A percentile compares a stretch with the other conserved stretches of the same genome.
These are phyloP conservation scores for Siderastrea siderea DNA, from an alignment of 92 coral and sea anemone genomes.

Conservation along the genomic window DNA sequence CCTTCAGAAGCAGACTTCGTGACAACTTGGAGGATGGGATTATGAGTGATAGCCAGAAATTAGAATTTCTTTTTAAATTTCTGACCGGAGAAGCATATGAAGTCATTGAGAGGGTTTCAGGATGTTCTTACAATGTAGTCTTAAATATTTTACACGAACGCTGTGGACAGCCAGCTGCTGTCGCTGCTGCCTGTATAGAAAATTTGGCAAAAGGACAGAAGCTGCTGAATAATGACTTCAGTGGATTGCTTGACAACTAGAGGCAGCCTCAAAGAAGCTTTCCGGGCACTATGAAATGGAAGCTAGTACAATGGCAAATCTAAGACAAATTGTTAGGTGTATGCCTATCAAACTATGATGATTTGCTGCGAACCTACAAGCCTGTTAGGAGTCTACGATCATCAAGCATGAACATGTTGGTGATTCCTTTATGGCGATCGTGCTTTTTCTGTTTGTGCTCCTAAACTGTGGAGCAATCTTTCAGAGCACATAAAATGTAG, in stretches of 20 bases:
- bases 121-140: slow-evolving; percentile 60
- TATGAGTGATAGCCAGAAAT: slow-evolving; percentile 53
- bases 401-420: too few relatives aligned
- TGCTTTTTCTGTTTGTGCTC: too few relatives aligned
- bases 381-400: too few relatives aligned
- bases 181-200: slow-evolving; percentile 69
- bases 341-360: slow-evolving; percentile 55
- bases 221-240: slow-evolving; percentile 40
- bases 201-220: slow-evolving; percentile 44
- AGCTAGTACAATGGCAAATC: slow-evolving; percentile 68
- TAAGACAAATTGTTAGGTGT: slow-evolving; percentile 49
- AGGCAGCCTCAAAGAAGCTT: slow-evolving; percentile 40
- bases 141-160: slow-evolving; percentile 44
- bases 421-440: too few relatives aligned
- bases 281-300: slow-evolving; percentile 51
- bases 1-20: slow-evolving; percentile 43
- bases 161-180: slow-evolving; percentile 73
- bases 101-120: slow-evolving; percentile 53
- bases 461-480: too few relatives aligned
- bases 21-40: slow-evolving; percentile 62
- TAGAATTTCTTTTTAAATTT: slow-evolving; percentile 55
- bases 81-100: slow-evolving; percentile 67
- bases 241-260: slow-evolving; percentile 55
- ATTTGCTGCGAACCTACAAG: too few relatives aligned
- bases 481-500: too few relatives aligned